These are phyloP conservation scores for Ochropacha duplaris DNA, from an alignment of 2,888 invertebrate species.

Conservation along the genomic window DNA sequence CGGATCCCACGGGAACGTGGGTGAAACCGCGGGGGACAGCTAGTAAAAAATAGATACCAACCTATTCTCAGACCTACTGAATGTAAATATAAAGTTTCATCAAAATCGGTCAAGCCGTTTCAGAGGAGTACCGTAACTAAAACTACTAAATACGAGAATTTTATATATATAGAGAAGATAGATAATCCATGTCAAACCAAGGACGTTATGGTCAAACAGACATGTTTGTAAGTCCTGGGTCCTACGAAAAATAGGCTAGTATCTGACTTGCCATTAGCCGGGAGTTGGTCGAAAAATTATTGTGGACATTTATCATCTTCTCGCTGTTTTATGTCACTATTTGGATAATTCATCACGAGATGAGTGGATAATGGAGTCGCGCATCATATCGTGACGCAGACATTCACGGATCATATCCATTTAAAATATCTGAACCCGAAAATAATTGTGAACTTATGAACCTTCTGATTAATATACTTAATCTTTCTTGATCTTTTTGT, in stretches of 20 bases:
- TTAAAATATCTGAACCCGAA: neutral
- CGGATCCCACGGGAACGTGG: too few relatives aligned
- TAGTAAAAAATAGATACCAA: too few relatives aligned
- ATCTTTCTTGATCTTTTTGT: neutral
- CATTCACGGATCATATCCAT: constrained; percentile 17
- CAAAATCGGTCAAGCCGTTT: too few relatives aligned
- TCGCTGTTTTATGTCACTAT: constrained; percentile 46
- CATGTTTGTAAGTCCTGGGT: too few relatives aligned
- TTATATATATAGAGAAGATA: too few relatives aligned
- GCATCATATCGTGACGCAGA: constrained; percentile 16
- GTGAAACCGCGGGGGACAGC: too few relatives aligned
- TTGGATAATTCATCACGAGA: constrained; percentile 49
- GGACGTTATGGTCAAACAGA: too few relatives aligned
- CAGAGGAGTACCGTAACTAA: too few relatives aligned
- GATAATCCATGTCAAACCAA: too few relatives aligned
- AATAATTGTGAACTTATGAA: neutral
- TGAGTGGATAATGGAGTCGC: constrained; percentile 42
- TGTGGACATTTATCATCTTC: constrained; percentile 54
- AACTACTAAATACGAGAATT: too few relatives aligned
- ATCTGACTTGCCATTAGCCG: constrained; percentile 1
- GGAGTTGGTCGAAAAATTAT: constrained; percentile 43
- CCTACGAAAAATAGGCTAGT: neutral
- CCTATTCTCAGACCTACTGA: too few relatives aligned
- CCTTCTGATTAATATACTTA: neutral
- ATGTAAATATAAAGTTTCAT: too few relatives aligned